Percentiles rank a stretch among this genome's conserved stretches.
These are phyloP conservation scores for Galeopsomyia nigrocyanea DNA, from an alignment of 2,888 invertebrate genomes.

Conservation along the genomic window DNA sequence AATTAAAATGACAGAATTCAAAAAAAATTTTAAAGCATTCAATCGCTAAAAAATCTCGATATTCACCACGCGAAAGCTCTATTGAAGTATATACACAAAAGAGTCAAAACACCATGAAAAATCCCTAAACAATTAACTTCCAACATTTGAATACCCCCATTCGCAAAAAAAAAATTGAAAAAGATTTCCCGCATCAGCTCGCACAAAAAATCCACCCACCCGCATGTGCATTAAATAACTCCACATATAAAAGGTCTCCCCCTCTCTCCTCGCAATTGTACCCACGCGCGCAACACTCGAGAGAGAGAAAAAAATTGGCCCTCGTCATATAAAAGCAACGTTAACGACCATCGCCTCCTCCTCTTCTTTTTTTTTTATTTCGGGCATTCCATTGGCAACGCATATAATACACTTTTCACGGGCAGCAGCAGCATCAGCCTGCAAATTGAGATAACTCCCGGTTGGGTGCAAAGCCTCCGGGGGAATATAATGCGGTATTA, in stretches of 20 bases:
- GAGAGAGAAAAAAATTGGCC: slow-evolving; percentile 15
- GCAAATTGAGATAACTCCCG: slow-evolving; percentile 63
- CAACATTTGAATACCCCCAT: too few species aligned
- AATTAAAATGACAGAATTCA: too few species aligned
- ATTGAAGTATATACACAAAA: too few species aligned
- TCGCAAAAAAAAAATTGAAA: neutral
- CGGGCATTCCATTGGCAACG: neutral
- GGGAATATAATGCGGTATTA: slow-evolving; percentile 62
- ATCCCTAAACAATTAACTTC: too few species aligned
- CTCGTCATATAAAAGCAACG: neutral
- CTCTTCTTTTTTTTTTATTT: neutral
- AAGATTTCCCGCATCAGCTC: neutral
- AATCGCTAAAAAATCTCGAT: too few species aligned
- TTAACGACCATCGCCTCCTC: neutral
- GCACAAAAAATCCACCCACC: too few species aligned
- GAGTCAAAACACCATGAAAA: too few species aligned
- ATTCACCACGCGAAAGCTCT: too few species aligned
- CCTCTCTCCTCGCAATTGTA: neutral
- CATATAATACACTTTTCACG: slow-evolving; percentile 31
- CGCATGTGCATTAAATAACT: too few species aligned
- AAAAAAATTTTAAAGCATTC: too few species aligned
- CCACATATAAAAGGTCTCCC: too few species aligned
- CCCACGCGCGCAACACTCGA: neutral
- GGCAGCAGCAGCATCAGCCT: slow-evolving; percentile 51
- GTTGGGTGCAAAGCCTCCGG: slow-evolving; percentile 39